Conservation (phyloP, 2,113 vertebrate species). For the Peromyscus polionotus region DNA sequence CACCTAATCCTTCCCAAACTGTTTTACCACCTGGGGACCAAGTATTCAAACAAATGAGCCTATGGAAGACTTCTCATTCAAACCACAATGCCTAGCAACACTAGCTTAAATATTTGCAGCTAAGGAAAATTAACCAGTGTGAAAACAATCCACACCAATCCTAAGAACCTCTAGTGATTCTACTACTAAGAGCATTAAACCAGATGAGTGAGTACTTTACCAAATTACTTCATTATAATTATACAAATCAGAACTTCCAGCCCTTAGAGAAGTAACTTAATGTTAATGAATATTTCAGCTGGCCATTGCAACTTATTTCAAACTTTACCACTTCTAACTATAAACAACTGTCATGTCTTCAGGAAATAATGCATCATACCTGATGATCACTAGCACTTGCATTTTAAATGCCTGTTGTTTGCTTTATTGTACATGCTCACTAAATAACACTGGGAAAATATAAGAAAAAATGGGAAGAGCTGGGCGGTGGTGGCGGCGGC, state of each 20-base stretch:
- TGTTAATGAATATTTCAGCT: neutral
- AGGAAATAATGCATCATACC: neutral
- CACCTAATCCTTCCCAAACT: neutral
- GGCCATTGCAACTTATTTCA: conserved; percentile 5
- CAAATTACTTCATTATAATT: conserved; percentile 47
- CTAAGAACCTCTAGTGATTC: neutral
- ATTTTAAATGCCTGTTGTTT: conserved; percentile 33
- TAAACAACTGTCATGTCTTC: neutral
- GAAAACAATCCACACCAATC: neutral
- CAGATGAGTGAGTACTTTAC: neutral
- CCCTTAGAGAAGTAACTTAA: conserved; percentile 2
- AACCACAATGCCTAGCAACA: neutral
- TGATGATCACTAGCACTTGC: neutral
- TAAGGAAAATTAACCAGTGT: conserved; percentile 47
- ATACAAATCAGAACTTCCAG: conserved; percentile 1
- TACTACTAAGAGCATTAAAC: neutral
- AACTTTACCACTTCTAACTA: neutral
- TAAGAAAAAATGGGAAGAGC: neutral
- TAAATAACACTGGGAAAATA: conserved; percentile 35
- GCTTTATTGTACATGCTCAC: neutral
- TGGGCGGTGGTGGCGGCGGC: no score
- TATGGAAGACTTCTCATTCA: neutral
- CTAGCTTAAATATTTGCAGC: neutral
- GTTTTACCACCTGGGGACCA: neutral
- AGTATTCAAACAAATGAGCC: neutral